Evolutionary conservation across 1,140 invertebrate genomes (phyloP).

Genomic region (Pantala flavescens): DNA sequence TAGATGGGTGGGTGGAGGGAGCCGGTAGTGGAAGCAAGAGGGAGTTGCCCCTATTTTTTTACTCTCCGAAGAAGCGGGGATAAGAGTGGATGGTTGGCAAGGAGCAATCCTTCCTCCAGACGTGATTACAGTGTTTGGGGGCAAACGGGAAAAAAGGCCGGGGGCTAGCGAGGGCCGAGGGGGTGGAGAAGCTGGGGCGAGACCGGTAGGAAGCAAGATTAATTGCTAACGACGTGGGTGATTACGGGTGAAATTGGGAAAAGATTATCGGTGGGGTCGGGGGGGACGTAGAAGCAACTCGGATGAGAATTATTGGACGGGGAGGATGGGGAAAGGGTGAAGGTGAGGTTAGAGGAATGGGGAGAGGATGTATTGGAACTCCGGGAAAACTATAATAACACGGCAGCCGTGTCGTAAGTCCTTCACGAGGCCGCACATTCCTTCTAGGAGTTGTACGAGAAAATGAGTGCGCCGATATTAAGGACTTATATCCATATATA

Average conservation of each 20-base stretch:
- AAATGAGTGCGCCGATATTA: no score
- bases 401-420: background rate
- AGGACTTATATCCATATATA: no score
- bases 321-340: background rate
- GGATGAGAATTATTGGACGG: constrained; percentile 5
- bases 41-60: background rate
- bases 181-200: background rate
- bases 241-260: constrained; percentile 9
- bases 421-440: background rate
- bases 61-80: background rate
- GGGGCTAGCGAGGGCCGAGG: background rate
- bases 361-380: background rate
- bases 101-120: constrained; percentile 3
- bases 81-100: background rate
- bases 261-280: background rate
- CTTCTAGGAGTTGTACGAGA: background rate
- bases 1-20: background rate
- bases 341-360: background rate
- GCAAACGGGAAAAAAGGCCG: background rate
- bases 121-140: background rate
- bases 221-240: constrained; percentile 7
- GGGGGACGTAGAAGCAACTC: background rate
- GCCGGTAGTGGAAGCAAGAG: background rate
- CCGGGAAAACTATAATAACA: background rate
- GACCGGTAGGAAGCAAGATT: constrained; percentile 7